These are phyloP conservation scores for Calcarius lapponicus DNA, from an alignment of 2,797 vertebrate genomes.

Conservation along the genomic window DNA sequence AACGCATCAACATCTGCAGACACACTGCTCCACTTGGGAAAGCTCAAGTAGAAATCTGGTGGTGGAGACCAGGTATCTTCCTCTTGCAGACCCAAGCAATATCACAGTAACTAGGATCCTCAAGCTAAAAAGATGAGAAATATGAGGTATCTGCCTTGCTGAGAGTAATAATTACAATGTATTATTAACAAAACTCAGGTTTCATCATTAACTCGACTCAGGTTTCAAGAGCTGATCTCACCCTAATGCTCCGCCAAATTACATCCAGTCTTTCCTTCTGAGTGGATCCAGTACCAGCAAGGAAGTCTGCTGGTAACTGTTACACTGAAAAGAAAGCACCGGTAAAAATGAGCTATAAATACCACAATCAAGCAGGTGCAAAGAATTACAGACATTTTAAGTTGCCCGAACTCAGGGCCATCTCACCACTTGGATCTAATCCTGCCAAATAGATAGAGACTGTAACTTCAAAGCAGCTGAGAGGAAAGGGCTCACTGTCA, in stretches of 20 bases:
- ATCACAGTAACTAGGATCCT: background rate
- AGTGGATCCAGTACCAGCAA: background rate
- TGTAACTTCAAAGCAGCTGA: background rate
- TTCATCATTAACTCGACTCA: conserved; percentile 38
- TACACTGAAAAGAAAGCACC: background rate
- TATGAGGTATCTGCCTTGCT: background rate
- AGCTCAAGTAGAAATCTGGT: background rate
- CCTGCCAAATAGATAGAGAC: background rate
- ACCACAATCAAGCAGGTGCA: background rate
- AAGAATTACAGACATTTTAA: background rate
- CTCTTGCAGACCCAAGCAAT: background rate
- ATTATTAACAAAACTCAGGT: conserved; percentile 68
- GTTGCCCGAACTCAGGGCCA: background rate
- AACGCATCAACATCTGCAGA: rapidly evolving
- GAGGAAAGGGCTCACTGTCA: background rate
- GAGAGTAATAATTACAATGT: conserved; percentile 28
- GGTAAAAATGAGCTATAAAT: conserved; percentile 22
- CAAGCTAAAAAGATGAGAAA: conserved; percentile 52
- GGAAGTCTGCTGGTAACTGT: background rate
- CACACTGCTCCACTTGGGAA: background rate
- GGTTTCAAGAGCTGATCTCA: conserved; percentile 50
- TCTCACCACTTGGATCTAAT: background rate
- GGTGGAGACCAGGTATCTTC: background rate
- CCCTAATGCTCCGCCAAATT: conserved; percentile 17
- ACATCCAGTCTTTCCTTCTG: background rate